Conservation (phyloP, 2,888 invertebrate species). For the Melanotus villosus region DNA sequence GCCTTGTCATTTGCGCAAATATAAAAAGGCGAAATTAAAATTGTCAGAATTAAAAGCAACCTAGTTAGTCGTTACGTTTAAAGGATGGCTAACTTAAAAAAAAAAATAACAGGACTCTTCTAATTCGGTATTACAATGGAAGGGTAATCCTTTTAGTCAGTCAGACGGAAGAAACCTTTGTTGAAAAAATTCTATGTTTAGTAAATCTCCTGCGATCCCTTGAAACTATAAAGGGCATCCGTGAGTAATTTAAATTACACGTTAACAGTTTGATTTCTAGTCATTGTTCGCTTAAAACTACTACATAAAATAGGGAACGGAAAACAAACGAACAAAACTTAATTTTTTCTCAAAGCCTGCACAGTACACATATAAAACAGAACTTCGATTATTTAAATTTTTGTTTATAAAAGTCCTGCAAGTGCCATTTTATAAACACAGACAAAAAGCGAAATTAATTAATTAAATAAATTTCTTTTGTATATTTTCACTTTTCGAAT, state of each 20-base stretch:
- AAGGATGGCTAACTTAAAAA: background rate
- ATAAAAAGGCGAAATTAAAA: conserved; percentile 12
- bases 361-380: no score
- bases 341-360: no score
- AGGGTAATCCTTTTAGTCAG: conserved; percentile 29
- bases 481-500: no score
- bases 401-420: no score
- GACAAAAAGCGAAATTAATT: no score
- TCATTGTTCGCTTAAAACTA: background rate
- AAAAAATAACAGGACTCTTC: conserved; percentile 15
- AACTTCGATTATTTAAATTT: no score
- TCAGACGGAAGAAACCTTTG: conserved; percentile 17
- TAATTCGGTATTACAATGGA: conserved; percentile 24
- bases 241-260: no score
- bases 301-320: no score
- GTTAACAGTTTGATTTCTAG: background rate
- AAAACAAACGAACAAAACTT: no score
- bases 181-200: background rate
- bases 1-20: background rate
- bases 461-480: no score
- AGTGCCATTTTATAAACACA: no score
- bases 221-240: background rate
- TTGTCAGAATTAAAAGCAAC: conserved; percentile 4
- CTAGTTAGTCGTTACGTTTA: background rate
- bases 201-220: background rate